Evolutionary conservation across 2,797 vertebrate genomes (phyloP), one percentile per base, ranked within the genome.

Genomic region (Florisuga fusca): DNA sequence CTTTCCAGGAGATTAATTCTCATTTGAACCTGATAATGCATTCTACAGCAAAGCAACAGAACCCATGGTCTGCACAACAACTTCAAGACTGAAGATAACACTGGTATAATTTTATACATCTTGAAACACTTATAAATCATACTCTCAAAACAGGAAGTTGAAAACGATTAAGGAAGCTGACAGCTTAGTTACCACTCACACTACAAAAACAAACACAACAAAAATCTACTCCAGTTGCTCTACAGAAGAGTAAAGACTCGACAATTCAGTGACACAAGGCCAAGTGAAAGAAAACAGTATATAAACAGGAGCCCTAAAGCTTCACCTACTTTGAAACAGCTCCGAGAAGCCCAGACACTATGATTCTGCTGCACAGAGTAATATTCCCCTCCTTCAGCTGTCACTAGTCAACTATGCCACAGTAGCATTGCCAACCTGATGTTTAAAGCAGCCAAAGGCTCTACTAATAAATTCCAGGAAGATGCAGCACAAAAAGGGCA

Each of bases 61-160:
- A 41, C 11, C 36, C 41, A 67, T 0, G 14, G 20, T 29, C 48
- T 78, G 73, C 22, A 75, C 22, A 66, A 17, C 33, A 82, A 15
- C 68, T 92, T 85, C 29, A 41, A 59, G 64, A 54, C 0, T 46
- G 61, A 59, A 80, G 41, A 72, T 58, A 29, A 85, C 21, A 85
- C 21, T 41, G 27, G 34, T 34, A 25, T 10, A 36, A 59, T 29
- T 67, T 87, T 36, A 75, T 36, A 43, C 13, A 54, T 51, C 58
- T 92, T 77, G 43, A 79, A 85, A 64, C 58, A 86, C 58, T n/a
- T 41, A 17, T 62, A 84, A 84, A 94, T 84, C 73, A 78, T 69
- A 13, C 61, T 55, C 61, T 71, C 31, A 64, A 93, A 94, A 64
- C 54, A 94, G 73, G 85, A 94, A 94, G 67, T 29, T 77, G 54